A percentile compares a stretch with the other conserved stretches of the same genome.
These are phyloP conservation scores for Drosophila prolongata DNA, from an alignment of 2,888 invertebrate species.

Conservation along the genomic window DNA sequence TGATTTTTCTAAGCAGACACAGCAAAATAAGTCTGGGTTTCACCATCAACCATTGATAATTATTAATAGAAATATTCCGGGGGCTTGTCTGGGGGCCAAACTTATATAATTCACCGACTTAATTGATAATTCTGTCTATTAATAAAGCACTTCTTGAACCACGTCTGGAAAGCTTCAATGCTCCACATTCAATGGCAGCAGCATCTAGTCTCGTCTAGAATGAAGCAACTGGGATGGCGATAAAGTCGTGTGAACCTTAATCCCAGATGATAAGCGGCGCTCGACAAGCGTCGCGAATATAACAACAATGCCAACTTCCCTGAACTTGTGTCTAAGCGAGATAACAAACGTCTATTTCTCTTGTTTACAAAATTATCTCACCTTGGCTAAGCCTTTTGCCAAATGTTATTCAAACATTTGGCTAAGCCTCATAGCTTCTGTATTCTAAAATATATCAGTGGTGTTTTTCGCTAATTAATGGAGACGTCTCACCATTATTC, in stretches of 20 bases:
- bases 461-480: not conserved
- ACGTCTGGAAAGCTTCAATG: conserved; percentile 5
- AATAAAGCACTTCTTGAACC: conserved; percentile 1
- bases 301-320: conserved; percentile 1
- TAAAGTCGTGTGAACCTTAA: conserved; percentile 32
- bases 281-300: conserved; percentile 23
- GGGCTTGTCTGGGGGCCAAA: conserved; percentile 18
- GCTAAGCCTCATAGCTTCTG: conserved; percentile 25
- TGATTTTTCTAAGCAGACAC: no score
- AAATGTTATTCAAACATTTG: not conserved
- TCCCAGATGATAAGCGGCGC: conserved; percentile 28
- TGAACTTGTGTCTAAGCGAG: conserved; percentile 2
- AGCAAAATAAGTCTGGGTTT: no score
- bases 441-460: not conserved
- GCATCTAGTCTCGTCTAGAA: not conserved
- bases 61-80: not conserved
- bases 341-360: conserved; percentile 4
- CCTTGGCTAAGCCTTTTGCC: not conserved
- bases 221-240: conserved; percentile 2
- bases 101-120: not conserved
- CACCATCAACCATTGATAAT: not conserved
- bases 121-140: not conserved
- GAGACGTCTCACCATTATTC: conserved; percentile 2
- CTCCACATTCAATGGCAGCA: conserved; percentile 22
- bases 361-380: conserved; percentile 10